Conservation (phyloP, 2,888 invertebrate species). For the Lamellibrachia satsuma region DNA sequence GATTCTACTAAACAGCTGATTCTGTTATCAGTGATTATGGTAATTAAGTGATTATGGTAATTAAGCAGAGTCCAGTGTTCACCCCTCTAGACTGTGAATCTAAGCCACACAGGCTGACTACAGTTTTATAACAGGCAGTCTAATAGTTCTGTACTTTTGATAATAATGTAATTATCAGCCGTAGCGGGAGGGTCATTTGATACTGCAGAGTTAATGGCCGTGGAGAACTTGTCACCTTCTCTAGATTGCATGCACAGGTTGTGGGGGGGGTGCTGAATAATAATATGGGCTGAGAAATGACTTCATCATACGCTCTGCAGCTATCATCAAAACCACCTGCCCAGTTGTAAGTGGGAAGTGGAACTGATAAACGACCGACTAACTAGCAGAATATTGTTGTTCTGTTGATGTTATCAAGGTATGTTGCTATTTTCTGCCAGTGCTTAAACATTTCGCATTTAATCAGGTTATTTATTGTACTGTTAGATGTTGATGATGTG, state of each 20-base stretch:
- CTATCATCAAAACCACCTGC: constrained; percentile 13
- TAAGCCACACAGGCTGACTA: not conserved
- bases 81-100: not conserved
- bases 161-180: not conserved
- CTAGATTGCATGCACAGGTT: not conserved
- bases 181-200: not conserved
- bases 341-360: not conserved
- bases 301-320: not conserved
- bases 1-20: no score
- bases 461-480: not conserved
- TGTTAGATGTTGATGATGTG: not conserved
- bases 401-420: not conserved
- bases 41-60: no score
- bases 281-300: not conserved
- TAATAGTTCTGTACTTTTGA: not conserved
- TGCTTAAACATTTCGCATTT: not conserved
- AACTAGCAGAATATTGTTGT: not conserved
- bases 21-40: no score
- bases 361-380: not conserved
- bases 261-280: not conserved
- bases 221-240: not conserved
- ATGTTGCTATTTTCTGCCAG: not conserved
- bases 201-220: not conserved
- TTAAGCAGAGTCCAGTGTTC: not conserved
- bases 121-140: not conserved